phyloP scores from a whole-genome alignment of 2,113 vertebrate species.

The Gobius niger region DNA sequence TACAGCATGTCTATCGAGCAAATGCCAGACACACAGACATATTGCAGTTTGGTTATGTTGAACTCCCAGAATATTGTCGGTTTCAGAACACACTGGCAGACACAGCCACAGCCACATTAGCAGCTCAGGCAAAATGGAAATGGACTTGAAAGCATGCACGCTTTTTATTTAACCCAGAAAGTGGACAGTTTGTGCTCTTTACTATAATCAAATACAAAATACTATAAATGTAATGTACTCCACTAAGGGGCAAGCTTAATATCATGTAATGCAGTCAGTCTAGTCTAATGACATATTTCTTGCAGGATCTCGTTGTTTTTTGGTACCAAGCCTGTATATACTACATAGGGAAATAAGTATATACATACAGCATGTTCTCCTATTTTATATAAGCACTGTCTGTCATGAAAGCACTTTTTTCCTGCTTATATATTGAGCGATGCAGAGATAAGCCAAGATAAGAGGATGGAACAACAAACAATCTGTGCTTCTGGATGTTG shows the following conservation, averaged over 20 bases:
- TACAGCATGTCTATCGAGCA: constrained; percentile 46
- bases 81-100: constrained; percentile 14
- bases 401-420: background rate
- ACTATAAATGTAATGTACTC: too few species aligned
- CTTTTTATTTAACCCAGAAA: background rate
- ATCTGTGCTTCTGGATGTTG: constrained; percentile 27
- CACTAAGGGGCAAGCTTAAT: too few species aligned
- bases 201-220: background rate
- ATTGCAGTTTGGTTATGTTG: constrained; percentile 18
- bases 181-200: background rate
- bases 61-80: background rate
- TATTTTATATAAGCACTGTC: background rate
- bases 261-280: too few species aligned
- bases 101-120: background rate
- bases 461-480: constrained; percentile 20
- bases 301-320: too few species aligned
- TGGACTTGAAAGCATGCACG: background rate
- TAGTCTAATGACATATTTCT: too few species aligned
- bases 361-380: background rate
- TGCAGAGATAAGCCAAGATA: constrained; percentile 25
- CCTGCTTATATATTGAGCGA: background rate
- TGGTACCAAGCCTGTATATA: too few species aligned
- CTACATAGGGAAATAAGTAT: too few species aligned
- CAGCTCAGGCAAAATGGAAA: background rate
- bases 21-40: constrained; percentile 23